Percentiles rank a stretch among this genome's conserved stretches.
Conservation (phyloP, 1,140 invertebrate genomes). For the Lasioglossum albipes region DNA sequence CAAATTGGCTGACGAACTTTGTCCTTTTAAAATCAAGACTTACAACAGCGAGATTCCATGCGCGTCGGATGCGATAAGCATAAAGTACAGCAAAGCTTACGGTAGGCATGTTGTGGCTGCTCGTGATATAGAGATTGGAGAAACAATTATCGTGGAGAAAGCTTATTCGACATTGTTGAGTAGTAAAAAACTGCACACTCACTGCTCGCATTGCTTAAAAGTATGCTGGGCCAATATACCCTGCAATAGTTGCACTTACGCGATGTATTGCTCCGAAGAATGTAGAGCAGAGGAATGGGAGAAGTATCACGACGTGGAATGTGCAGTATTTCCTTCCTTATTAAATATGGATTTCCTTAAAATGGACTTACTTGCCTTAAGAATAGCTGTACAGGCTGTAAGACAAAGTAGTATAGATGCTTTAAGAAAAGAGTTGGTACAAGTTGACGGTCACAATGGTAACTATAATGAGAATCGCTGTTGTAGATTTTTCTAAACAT, state of each 20-base stretch:
- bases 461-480: conserved; percentile 13
- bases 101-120: conserved; percentile 85
- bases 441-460: conserved; percentile 75
- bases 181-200: conserved; percentile 81
- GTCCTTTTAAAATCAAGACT: conserved; percentile 6
- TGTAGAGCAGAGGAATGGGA: conserved; percentile 84
- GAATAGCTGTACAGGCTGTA: conserved; percentile 82
- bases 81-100: conserved; percentile 81
- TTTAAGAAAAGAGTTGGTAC: conserved; percentile 75
- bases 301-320: conserved; percentile 88
- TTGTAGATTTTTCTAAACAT: background rate
- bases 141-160: conserved; percentile 89
- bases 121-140: conserved; percentile 85
- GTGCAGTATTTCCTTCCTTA: conserved; percentile 83
- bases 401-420: conserved; percentile 79
- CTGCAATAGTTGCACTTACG: conserved; percentile 83
- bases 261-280: conserved; percentile 86
- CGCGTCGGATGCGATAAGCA: conserved; percentile 82
- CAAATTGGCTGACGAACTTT: conserved; percentile 25
- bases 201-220: conserved; percentile 89
- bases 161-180: conserved; percentile 86
- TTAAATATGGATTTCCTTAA: conserved; percentile 82
- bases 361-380: conserved; percentile 84
- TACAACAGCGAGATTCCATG: conserved; percentile 79
- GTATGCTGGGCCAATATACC: conserved; percentile 83